phyloP scores from a whole-genome alignment of 2,888 invertebrate species.

The Lypha dubia region DNA sequence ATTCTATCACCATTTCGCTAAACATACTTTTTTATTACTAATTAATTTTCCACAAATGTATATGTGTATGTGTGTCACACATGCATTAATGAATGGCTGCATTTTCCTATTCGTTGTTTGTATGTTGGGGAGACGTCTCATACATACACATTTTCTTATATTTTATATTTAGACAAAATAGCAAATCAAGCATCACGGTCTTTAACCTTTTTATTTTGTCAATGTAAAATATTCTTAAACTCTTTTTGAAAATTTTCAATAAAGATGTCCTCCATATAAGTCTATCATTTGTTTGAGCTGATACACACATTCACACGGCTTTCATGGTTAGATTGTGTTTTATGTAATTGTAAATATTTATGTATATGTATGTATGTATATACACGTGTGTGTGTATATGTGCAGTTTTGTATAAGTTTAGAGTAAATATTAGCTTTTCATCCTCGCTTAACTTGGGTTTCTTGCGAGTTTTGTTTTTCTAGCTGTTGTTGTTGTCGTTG shows the following conservation, averaged over 20 bases:
- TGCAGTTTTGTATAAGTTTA: conserved; percentile 53
- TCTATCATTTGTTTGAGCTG: conserved; percentile 33
- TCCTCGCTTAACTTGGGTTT: conserved; percentile 62
- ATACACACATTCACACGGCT: conserved; percentile 37
- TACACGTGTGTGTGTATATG: background rate
- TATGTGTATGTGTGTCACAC: no score
- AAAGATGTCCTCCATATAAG: conserved; percentile 43
- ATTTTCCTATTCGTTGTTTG: conserved; percentile 19
- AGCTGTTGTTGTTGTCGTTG: conserved; percentile 23
- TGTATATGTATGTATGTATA: background rate
- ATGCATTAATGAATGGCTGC: background rate
- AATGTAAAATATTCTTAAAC: conserved; percentile 75
- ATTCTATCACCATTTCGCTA: background rate
- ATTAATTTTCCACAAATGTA: background rate
- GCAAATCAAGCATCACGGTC: conserved; percentile 67
- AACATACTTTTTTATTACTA: background rate
- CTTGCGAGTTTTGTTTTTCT: conserved; percentile 27
- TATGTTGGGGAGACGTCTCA: conserved; percentile 32
- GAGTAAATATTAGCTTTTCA: conserved; percentile 70
- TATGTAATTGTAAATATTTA: background rate
- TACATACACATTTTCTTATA: conserved; percentile 2
- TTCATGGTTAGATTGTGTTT: conserved; percentile 15
- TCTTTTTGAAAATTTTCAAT: background rate
- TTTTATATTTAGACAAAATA: conserved; percentile 40
- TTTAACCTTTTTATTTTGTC: conserved; percentile 77